Conservation (phyloP, 2,888 invertebrate species). For the Autographa pulchrina region DNA sequence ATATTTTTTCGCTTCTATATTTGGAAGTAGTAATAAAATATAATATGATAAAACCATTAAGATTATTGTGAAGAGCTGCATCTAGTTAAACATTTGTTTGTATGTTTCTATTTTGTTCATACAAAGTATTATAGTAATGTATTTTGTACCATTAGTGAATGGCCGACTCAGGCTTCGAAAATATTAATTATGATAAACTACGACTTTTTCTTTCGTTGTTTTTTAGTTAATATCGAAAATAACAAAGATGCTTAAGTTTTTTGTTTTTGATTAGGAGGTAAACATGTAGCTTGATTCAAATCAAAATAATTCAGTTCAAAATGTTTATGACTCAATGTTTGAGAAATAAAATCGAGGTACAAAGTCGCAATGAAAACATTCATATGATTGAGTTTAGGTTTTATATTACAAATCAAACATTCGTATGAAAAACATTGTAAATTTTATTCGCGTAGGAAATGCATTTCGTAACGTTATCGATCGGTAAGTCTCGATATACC, state of each 20-base stretch:
- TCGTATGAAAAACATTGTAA: conserved; percentile 11
- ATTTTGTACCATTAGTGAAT: too few species aligned
- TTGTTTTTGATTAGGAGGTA: too few species aligned
- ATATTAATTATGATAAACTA: too few species aligned
- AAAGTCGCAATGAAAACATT: neutral
- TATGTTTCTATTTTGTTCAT: too few species aligned
- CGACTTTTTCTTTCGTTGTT: too few species aligned
- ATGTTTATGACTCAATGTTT: too few species aligned
- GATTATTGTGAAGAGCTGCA: neutral
- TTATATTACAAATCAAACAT: conserved; percentile 1
- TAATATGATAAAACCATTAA: neutral
- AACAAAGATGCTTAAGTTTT: too few species aligned
- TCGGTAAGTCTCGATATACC: conserved; percentile 38
- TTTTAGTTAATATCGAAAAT: too few species aligned
- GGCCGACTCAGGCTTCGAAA: too few species aligned
- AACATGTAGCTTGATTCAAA: neutral
- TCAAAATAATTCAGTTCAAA: neutral
- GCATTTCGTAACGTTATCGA: conserved; percentile 36
- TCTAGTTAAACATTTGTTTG: neutral
- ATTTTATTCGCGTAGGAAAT: conserved; percentile 44
- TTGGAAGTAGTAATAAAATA: neutral
- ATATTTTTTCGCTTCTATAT: neutral
- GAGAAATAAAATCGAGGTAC: neutral
- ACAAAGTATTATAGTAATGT: too few species aligned
- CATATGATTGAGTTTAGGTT: conserved; percentile 6